phyloP scores from a whole-genome alignment of 2,888 invertebrate genomes.

The Sialis lutaria region DNA sequence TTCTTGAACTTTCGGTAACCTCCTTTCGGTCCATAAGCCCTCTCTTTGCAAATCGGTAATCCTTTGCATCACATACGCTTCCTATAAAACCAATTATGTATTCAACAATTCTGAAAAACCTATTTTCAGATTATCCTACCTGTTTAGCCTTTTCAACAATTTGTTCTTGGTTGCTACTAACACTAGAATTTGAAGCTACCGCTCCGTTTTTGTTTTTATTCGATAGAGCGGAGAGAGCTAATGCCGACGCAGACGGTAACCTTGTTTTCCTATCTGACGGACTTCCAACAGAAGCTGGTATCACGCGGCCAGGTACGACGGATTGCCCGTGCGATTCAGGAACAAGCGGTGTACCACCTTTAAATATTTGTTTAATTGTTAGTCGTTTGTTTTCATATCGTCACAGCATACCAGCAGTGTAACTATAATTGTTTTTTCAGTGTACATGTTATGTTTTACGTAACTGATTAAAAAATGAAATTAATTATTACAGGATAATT shows the following conservation, averaged over 20 bases:
- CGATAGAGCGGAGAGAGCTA: neutral
- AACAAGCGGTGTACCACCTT: constrained; percentile 35
- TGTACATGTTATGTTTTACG: neutral
- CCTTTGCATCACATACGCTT: constrained; percentile 86
- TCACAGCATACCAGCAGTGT: neutral
- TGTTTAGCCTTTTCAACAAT: constrained; percentile 76
- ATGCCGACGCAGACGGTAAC: constrained; percentile 4
- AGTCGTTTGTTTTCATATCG: neutral
- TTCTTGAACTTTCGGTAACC: constrained; percentile 83
- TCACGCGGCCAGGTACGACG: constrained; percentile 14
- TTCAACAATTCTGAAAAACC: too few species aligned
- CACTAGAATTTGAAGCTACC: constrained; percentile 16
- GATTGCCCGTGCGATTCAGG: constrained; percentile 15
- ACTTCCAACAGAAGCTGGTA: constrained; percentile 15
- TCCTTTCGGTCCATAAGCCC: constrained; percentile 85
- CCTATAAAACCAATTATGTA: constrained; percentile 26
- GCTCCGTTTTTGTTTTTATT: constrained; percentile 9
- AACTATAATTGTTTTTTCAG: constrained; percentile 1
- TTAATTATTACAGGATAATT: too few species aligned
- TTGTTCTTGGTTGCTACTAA: constrained; percentile 42
- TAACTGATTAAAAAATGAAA: too few species aligned
- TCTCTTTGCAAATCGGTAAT: constrained; percentile 83
- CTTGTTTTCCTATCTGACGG: constrained; percentile 6
- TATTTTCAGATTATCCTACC: constrained; percentile 20
- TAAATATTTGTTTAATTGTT: constrained; percentile 9